Evolutionary conservation across 1,140 invertebrate species (phyloP).

Genomic region (Pemphigus obesinymphae): DNA sequence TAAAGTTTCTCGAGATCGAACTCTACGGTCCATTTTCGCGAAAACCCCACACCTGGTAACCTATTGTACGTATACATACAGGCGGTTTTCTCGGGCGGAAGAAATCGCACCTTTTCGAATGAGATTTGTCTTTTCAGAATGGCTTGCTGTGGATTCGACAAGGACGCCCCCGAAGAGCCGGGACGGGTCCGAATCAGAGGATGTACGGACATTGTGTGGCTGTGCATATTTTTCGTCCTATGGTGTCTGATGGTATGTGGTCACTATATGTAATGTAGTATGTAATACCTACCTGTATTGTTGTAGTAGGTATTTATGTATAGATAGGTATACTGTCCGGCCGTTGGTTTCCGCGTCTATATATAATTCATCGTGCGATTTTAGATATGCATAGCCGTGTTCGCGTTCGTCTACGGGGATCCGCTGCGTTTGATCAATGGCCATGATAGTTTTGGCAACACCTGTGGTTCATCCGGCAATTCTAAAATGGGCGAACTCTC

Average conservation of each 20-base stretch:
- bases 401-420: slow-evolving; percentile 85
- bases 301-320: too few relatives aligned
- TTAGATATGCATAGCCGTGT: slow-evolving; percentile 77
- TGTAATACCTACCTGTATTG: too few relatives aligned
- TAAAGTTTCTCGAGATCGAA: too few relatives aligned
- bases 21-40: too few relatives aligned
- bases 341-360: not conserved
- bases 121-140: too few relatives aligned
- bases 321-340: too few relatives aligned
- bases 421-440: slow-evolving; percentile 82
- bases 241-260: slow-evolving; percentile 84
- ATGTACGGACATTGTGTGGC: slow-evolving; percentile 82
- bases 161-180: slow-evolving; percentile 16
- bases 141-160: slow-evolving; percentile 42
- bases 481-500: slow-evolving; percentile 69
- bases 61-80: too few relatives aligned
- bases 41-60: too few relatives aligned
- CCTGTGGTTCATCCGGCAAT: slow-evolving; percentile 79
- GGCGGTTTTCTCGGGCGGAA: too few relatives aligned
- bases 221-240: slow-evolving; percentile 76
- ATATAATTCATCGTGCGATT: slow-evolving; percentile 31
- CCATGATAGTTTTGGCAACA: slow-evolving; percentile 94
- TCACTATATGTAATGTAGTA: too few relatives aligned
- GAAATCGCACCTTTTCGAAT: not conserved
- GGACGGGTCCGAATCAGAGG: slow-evolving; percentile 46